Conservation (phyloP, 2,113 vertebrate species). For the Rutilus rutilus region DNA sequence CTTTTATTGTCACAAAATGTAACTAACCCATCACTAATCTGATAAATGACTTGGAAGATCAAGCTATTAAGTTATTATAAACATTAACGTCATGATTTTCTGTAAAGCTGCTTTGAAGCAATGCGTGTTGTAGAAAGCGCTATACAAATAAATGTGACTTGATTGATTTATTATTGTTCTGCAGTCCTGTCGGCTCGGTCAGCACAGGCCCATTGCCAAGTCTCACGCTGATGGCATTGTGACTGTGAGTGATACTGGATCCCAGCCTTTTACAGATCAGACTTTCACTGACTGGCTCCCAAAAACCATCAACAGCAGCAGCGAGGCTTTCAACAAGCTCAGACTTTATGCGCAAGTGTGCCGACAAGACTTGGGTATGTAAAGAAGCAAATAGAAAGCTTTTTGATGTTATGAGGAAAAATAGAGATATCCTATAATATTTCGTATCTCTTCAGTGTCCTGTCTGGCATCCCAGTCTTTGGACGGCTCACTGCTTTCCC, state of each 20-base stretch:
- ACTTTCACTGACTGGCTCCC: constrained; percentile 94
- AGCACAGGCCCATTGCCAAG: constrained; percentile 94
- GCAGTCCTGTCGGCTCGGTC: constrained; percentile 93
- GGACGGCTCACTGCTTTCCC: constrained; percentile 90
- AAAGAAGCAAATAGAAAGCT: background rate
- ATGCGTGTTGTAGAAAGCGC: background rate
- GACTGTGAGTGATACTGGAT: constrained; percentile 85
- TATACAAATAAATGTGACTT: background rate
- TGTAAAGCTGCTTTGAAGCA: background rate
- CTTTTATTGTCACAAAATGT: background rate
- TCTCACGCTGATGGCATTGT: constrained; percentile 89
- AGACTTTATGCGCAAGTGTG: constrained; percentile 96
- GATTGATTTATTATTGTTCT: background rate
- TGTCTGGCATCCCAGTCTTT: constrained; percentile 92
- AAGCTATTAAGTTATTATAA: background rate
- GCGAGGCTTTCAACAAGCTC: constrained; percentile 91
- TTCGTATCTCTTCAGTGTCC: constrained; percentile 79
- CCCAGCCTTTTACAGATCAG: constrained; percentile 87
- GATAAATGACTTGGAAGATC: background rate
- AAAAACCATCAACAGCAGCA: constrained; percentile 85
- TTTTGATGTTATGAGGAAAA: background rate
- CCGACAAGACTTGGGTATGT: constrained; percentile 89
- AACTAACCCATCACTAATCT: background rate
- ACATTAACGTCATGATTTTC: background rate
- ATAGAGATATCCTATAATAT: too few species aligned